Evolutionary conservation across 2,888 invertebrate genomes (phyloP).

Genomic region (Drosophila demipolita): DNA sequence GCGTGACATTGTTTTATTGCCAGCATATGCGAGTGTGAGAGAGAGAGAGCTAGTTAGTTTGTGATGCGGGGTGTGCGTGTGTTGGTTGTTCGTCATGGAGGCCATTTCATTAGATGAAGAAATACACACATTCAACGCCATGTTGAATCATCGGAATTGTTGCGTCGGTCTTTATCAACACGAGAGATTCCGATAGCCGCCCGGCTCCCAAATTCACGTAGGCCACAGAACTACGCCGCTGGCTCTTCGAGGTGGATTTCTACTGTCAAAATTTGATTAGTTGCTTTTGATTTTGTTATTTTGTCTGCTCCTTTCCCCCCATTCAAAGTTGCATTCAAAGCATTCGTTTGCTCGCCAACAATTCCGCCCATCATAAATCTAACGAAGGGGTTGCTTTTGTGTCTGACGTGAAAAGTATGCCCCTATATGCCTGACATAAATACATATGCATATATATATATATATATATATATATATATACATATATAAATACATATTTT

Average conservation of each 20-base stretch:
- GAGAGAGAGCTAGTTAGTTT: slow-evolving; percentile 10
- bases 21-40: slow-evolving; percentile 63
- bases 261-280: slow-evolving; percentile 83
- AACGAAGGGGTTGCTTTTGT: slow-evolving; percentile 68
- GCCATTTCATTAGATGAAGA: slow-evolving; percentile 67
- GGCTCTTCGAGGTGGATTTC: slow-evolving; percentile 79
- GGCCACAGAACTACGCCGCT: slow-evolving; percentile 39
- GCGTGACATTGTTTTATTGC: slow-evolving; percentile 85
- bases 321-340: background rate
- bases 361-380: slow-evolving; percentile 75
- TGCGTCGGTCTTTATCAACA: slow-evolving; percentile 28
- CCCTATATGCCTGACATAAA: slow-evolving; percentile 21
- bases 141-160: slow-evolving; percentile 27
- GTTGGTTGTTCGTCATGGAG: slow-evolving; percentile 58
- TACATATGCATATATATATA: background rate
- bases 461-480: background rate
- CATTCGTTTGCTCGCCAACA: slow-evolving; percentile 6
- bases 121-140: slow-evolving; percentile 47
- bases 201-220: slow-evolving; percentile 9
- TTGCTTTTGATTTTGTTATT: slow-evolving; percentile 68
- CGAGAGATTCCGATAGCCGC: slow-evolving; percentile 29
- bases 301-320: slow-evolving; percentile 21
- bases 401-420: slow-evolving; percentile 47
- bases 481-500: slow-evolving; percentile 52
- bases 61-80: slow-evolving; percentile 49